Conservation (phyloP, 2,113 vertebrate genomes). For the human (Homo sapiens) region GRCh38 chr12:40586001-40586500, state of each 20-base stretch:
- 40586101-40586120: not conserved
- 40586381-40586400: not conserved
- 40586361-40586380: not conserved
- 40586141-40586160: not conserved
- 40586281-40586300: not conserved
- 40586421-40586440: not conserved
- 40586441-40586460: not conserved
- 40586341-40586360: not conserved
- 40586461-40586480: not conserved
- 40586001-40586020: not conserved
- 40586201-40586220: not conserved
- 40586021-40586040: not conserved
- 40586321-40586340: not conserved
- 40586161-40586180: not conserved
- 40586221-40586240: not conserved
- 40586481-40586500: not conserved
- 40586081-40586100: not conserved
- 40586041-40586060: not conserved
- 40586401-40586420: not conserved
- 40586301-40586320: not conserved
- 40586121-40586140: not conserved
- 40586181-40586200: not conserved
- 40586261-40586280: not conserved
- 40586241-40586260: not conserved
- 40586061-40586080: not conserved